Evolutionary conservation across 2,888 invertebrate species (phyloP), one percentile per base, ranked within the genome.

Genomic region (Kuschelorhynchus macadamiae): DNA sequence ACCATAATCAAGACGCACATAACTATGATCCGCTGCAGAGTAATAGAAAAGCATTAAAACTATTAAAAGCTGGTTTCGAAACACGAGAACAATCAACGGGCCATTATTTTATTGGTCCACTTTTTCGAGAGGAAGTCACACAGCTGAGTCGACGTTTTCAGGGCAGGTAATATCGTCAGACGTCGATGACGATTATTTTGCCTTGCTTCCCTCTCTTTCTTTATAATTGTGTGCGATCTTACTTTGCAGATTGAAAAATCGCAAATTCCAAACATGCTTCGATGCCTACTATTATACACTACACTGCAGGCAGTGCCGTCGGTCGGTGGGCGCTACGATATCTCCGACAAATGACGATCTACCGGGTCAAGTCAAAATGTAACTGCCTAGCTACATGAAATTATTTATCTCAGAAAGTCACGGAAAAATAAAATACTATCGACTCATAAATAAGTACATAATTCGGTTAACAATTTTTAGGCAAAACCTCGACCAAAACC

Each of bases 141-240:
- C 60, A 49, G 56, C 46, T 41, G 30, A 52, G 67, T 53, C 70
- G 65, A 70, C 67, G 70, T 70, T 70, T 70, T 70, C 70, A 70
- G 70, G 67, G 67, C 70, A 70, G 70, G 70, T 70, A 70, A 70
- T 70, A 70, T 46, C 47, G 67, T 62, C 66, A 57, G 67, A 60
- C 59, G 56, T 50, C 55, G 70, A 67, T 64, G 70, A 70, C 63
- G 70, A 66, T 70, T 66, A 59, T 70, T 60, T 61, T 56, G 66
- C 60, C 64, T 68, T 49, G 52, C 52, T 60, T 66, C 62, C 52
- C 62, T 66, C 62, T 66, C 62, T 70, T 70, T 66, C 57, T 62
- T 70, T 59, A 70, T 70, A 70, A 70, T 62, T 69, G 68, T 65
- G 69, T 64, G 69, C 69, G 64, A 69, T 69, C 69, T 69, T 69